Base-by-base conservation (phyloP, 1,140 invertebrate species). In the Drosophila albomicans region DNA sequence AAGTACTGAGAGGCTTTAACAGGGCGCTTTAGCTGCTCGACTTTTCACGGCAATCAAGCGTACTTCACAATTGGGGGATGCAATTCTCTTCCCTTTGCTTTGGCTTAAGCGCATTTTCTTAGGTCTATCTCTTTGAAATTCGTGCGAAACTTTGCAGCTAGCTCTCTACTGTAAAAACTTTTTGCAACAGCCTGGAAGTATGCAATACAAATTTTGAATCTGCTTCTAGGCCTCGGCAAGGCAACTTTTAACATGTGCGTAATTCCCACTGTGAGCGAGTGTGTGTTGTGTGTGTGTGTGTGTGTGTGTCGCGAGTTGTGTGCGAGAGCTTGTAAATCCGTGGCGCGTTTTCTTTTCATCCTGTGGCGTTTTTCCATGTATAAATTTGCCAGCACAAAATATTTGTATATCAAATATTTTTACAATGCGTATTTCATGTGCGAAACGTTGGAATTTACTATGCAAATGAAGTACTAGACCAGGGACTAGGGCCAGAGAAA, bases 361-460 rank as follows among this genome's bases (percentile, higher is more conserved):
- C 46, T 30, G 46, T 30, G 52, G 54, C 30, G 67, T 25, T 62
- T 75, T 80, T 49, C 49, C 49, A 76, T 58, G 35, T 45, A 45
- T 28, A 59, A 59, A 59, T 25, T 43, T 41, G 61, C 56, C 58
- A 66, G 45, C n/a, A 74, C 20, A 32, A 65, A 81, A 65, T 64
- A 56, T 77, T 74, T 71, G 43, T 49, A 58, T 43, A 66, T 45
- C 61, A 82, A 87, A 79, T 87, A 82, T 87, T 87, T 87, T 51
- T 58, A 72, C 69, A 78, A 70, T 71, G 66, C 52, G 73, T 54
- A 68, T 76, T 84, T 69, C 79, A 69, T 69, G 72, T 76, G 67
- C 56, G 56, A 57, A 64, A 63, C 59, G 38, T 58, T 16, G 67
- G 73, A 78, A 88, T 87, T 88, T 82, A 13, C 59, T 66, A 82